phyloP scores from a whole-genome alignment of 2,888 invertebrate species.

The Clanis bilineata region DNA sequence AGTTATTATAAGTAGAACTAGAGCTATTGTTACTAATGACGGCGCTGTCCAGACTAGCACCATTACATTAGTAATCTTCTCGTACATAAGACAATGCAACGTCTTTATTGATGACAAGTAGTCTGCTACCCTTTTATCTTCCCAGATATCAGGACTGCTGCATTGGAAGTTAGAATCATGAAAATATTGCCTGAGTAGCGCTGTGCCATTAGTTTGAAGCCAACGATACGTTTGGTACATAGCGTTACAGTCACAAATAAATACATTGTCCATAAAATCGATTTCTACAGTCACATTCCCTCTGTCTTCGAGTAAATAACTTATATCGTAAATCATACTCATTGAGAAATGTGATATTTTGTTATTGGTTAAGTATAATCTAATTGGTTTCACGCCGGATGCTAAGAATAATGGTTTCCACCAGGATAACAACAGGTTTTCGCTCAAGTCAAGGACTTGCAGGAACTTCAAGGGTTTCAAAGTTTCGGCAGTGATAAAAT shows the following conservation, averaged over 20 bases:
- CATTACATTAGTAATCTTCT: conserved; percentile 64
- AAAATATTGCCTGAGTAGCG: conserved; percentile 56
- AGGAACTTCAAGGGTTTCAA: conserved; percentile 69
- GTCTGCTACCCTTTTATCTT: conserved; percentile 63
- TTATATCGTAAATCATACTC: conserved; percentile 82
- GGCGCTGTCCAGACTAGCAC: conserved; percentile 68
- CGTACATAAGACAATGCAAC: conserved; percentile 63
- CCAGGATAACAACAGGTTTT: conserved; percentile 80
- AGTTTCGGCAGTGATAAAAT: conserved; percentile 61
- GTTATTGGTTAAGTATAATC: conserved; percentile 73
- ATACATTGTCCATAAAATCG: conserved; percentile 77
- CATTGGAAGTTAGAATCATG: conserved; percentile 61
- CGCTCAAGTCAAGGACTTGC: conserved; percentile 73
- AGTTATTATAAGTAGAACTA: conserved; percentile 49
- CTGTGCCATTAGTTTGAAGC: conserved; percentile 63
- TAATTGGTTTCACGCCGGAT: conserved; percentile 62
- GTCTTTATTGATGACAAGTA: conserved; percentile 65
- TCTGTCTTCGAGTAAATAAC: conserved; percentile 61
- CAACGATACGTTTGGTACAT: conserved; percentile 70
- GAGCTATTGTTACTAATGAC: conserved; percentile 56
- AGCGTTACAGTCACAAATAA: conserved; percentile 78
- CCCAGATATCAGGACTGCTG: conserved; percentile 73
- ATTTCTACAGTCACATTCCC: conserved; percentile 52
- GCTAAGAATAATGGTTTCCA: conserved; percentile 73
- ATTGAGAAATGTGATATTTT: conserved; percentile 79